These are phyloP conservation scores for Rhyzopertha dominica DNA, from an alignment of 1,140 invertebrate genomes.

Conservation along the genomic window DNA sequence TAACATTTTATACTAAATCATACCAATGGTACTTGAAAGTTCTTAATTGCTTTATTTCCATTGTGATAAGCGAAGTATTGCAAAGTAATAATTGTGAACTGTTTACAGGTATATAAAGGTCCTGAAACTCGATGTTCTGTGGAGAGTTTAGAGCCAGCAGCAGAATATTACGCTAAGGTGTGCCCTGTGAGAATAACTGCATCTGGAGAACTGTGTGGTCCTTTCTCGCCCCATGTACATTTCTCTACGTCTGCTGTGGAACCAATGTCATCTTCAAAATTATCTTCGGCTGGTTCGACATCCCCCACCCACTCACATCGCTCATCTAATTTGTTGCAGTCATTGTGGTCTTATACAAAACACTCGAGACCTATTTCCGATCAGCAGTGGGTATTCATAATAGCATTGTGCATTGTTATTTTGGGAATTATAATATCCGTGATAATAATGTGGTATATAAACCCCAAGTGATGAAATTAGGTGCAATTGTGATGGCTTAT, in stretches of 20 bases:
- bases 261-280: conserved; percentile 33
- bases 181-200: conserved; percentile 61
- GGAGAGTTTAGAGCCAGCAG: conserved; percentile 61
- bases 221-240: conserved; percentile 58
- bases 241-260: conserved; percentile 49
- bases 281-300: conserved; percentile 23
- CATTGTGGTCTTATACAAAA: conserved; percentile 29
- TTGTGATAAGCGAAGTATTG: not conserved
- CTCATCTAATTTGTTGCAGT: conserved; percentile 29
- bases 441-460: conserved; percentile 30
- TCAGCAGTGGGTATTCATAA: conserved; percentile 59
- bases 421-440: conserved; percentile 60
- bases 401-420: conserved; percentile 57
- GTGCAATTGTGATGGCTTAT: conserved; percentile 25
- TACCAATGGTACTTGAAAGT: too few species aligned
- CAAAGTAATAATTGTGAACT: conserved; percentile 1
- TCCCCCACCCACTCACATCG: conserved; percentile 20
- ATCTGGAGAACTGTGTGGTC: conserved; percentile 54
- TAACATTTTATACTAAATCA: too few species aligned
- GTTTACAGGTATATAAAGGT: conserved; percentile 64
- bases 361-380: conserved; percentile 54
- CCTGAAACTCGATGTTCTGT: conserved; percentile 59
- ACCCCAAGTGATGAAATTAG: conserved; percentile 15
- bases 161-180: conserved; percentile 68
- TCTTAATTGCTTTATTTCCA: too few species aligned